Conservation (phyloP, 2,888 invertebrate species). For the Lamproptera curius region DNA sequence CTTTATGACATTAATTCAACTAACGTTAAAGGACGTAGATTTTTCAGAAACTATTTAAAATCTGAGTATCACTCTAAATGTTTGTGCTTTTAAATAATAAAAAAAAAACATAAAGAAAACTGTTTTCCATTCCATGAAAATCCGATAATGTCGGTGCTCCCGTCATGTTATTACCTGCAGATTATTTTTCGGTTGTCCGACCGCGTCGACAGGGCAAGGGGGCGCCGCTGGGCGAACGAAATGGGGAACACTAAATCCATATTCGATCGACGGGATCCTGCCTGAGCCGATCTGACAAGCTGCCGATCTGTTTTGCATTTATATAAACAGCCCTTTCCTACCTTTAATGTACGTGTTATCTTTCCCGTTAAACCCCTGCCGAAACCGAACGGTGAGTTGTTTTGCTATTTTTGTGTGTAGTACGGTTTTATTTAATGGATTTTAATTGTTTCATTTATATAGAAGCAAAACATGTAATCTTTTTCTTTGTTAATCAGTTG, state of each 20-base stretch:
- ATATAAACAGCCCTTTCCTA: conserved; percentile 68
- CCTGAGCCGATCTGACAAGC: conserved; percentile 76
- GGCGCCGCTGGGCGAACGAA: conserved; percentile 55
- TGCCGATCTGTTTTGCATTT: conserved; percentile 77
- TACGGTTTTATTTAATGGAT: too few species aligned
- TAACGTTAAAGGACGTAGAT: too few species aligned
- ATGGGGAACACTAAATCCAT: conserved; percentile 72
- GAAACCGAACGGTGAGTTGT: conserved; percentile 20
- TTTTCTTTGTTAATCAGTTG: too few species aligned
- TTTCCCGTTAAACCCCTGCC: conserved; percentile 41
- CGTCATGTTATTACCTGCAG: conserved; percentile 37
- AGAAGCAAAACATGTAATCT: too few species aligned
- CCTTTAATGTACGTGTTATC: conserved; percentile 58
- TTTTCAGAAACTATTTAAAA: too few species aligned
- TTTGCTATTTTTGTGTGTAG: conserved; percentile 17
- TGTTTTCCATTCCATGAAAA: conserved; percentile 23
- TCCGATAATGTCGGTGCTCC: conserved; percentile 20
- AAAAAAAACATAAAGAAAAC: too few species aligned
- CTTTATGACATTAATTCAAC: too few species aligned
- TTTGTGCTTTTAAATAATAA: too few species aligned
- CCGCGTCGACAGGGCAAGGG: conserved; percentile 56
- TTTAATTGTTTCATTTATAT: too few species aligned
- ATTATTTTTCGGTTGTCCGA: conserved; percentile 74
- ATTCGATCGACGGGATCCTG: conserved; percentile 73
- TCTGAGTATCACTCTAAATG: too few species aligned